Conservation (phyloP, 2,797 vertebrate genomes). For the Parauchenoglanis punctatus region DNA sequence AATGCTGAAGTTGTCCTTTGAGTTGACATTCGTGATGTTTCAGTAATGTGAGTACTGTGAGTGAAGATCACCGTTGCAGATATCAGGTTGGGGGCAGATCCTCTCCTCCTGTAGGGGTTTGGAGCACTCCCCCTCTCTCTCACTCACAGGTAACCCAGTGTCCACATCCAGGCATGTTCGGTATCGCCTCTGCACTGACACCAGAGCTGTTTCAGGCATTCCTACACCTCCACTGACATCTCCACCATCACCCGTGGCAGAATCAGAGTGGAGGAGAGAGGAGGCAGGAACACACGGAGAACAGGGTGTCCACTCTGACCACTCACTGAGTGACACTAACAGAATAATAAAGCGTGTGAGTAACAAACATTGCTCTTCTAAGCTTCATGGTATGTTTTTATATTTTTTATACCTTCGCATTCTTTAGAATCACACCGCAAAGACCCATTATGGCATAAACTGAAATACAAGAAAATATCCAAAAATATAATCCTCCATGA, state of each 20-base stretch:
- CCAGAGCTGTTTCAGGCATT: slow-evolving; percentile 45
- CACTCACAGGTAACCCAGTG: slow-evolving; percentile 70
- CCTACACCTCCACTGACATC: neutral
- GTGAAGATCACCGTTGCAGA: slow-evolving; percentile 76
- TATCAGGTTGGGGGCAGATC: slow-evolving; percentile 72
- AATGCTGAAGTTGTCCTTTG: neutral
- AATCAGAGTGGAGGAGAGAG: slow-evolving; percentile 46
- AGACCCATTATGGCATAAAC: slow-evolving; percentile 53
- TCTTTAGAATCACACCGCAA: slow-evolving; percentile 52
- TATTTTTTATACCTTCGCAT: slow-evolving; percentile 68
- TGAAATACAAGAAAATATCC: slow-evolving; percentile 38
- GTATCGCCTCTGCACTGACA: slow-evolving; percentile 81
- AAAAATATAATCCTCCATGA: neutral
- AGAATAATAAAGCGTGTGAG: neutral
- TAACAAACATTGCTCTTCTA: neutral
- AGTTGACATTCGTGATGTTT: neutral
- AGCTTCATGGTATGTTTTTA: neutral
- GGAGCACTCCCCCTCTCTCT: slow-evolving; percentile 64
- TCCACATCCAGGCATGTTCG: slow-evolving; percentile 83
- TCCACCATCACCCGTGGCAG: slow-evolving; percentile 9
- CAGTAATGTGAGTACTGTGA: neutral
- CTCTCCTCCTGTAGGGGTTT: slow-evolving; percentile 74
- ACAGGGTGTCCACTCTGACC: slow-evolving; percentile 87
- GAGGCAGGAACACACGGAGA: slow-evolving; percentile 75
- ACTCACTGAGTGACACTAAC: slow-evolving; percentile 81